Conservation (phyloP, 2,113 vertebrate genomes). For the Dipodomys merriami region DNA sequence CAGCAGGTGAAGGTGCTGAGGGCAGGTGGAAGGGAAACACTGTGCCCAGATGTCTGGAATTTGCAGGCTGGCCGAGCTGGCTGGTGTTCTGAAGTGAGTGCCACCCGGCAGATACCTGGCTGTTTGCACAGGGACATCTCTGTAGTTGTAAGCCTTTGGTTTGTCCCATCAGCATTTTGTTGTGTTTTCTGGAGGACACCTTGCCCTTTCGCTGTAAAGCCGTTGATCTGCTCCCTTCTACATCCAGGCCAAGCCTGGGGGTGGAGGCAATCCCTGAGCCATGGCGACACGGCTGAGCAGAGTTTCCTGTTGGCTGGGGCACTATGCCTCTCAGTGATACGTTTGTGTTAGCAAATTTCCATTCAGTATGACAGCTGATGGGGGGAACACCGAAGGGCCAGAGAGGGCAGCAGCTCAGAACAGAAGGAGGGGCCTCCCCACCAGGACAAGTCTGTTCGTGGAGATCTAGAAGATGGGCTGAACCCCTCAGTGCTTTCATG, state of each 20-base stretch:
- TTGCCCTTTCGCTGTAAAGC: background rate
- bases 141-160: background rate
- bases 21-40: background rate
- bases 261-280: fast-evolving
- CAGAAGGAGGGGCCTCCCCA: fast-evolving
- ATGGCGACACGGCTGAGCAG: fast-evolving
- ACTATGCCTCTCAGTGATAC: fast-evolving
- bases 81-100: background rate
- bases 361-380: background rate
- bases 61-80: fast-evolving
- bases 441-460: fast-evolving
- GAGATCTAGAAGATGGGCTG: fast-evolving
- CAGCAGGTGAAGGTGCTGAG: fast-evolving
- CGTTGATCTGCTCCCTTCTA: background rate
- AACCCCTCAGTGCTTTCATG: background rate
- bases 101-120: background rate
- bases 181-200: background rate
- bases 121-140: background rate
- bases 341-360: background rate
- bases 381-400: fast-evolving
- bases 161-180: background rate
- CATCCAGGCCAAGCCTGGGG: fast-evolving
- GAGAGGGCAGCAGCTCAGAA: background rate
- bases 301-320: background rate
- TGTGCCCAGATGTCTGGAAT: fast-evolving